Evolutionary conservation across 1,140 invertebrate species (phyloP).

Genomic region (Drosophila biarmipes): DNA sequence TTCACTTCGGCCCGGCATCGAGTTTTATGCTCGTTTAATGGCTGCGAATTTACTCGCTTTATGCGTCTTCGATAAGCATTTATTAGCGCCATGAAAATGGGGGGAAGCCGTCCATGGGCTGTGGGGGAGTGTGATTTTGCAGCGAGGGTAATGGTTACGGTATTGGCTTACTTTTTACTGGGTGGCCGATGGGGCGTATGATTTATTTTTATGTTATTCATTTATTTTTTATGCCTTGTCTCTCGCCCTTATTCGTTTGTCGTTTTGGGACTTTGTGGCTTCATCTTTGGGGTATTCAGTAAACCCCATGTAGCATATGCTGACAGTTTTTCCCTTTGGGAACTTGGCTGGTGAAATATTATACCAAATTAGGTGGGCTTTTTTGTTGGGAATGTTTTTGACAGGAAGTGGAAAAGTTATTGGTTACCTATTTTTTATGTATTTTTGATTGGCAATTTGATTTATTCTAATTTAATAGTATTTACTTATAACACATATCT

Average conservation of each 20-base stretch:
- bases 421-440: neutral
- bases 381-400: neutral
- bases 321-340: slow-evolving; percentile 29
- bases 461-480: neutral
- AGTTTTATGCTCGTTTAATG: slow-evolving; percentile 81
- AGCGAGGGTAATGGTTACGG: slow-evolving; percentile 59
- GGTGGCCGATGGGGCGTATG: slow-evolving; percentile 76
- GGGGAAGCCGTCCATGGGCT: neutral
- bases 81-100: slow-evolving; percentile 70
- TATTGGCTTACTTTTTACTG: slow-evolving; percentile 66
- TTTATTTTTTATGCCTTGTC: slow-evolving; percentile 61
- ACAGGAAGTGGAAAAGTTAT: slow-evolving; percentile 2
- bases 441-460: neutral
- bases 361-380: slow-evolving; percentile 8
- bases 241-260: neutral
- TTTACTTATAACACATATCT: neutral
- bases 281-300: slow-evolving; percentile 24
- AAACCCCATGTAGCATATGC: slow-evolving; percentile 64
- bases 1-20: slow-evolving; percentile 46
- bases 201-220: slow-evolving; percentile 80
- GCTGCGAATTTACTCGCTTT: slow-evolving; percentile 82
- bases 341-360: slow-evolving; percentile 18
- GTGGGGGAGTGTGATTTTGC: slow-evolving; percentile 5
- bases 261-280: slow-evolving; percentile 12
- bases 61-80: slow-evolving; percentile 82